Evolutionary conservation across 2,888 invertebrate species (phyloP).

Genomic region (Augiades crinisus): DNA sequence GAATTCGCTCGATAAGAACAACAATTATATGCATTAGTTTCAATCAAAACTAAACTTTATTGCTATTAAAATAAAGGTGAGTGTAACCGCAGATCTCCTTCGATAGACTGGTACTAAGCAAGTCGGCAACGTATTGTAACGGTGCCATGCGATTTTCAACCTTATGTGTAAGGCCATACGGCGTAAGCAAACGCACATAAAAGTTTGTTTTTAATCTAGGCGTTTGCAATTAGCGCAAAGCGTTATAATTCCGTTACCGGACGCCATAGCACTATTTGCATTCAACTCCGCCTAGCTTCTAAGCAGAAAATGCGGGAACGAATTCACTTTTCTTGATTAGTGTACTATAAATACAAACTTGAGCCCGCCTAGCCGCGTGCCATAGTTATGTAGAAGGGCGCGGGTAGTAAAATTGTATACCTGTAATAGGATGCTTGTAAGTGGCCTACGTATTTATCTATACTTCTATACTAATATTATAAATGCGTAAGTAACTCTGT

Average conservation of each 20-base stretch:
- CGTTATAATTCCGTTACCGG: slow-evolving; percentile 9
- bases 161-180: neutral
- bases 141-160: neutral
- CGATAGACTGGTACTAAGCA: neutral
- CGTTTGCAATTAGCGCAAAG: slow-evolving; percentile 21
- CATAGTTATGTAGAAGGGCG: no score
- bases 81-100: no score
- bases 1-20: slow-evolving; percentile 2
- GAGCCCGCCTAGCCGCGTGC: no score
- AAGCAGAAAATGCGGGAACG: no score
- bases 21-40: neutral
- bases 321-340: no score
- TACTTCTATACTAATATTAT: no score
- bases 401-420: no score
- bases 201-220: neutral
- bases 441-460: no score
- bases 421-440: no score
- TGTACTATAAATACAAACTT: no score
- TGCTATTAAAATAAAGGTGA: neutral
- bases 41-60: neutral
- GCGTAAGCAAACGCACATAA: neutral
- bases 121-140: neutral
- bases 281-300: neutral
- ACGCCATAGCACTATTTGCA: slow-evolving; percentile 7
- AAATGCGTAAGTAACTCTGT: no score